phyloP scores from a whole-genome alignment of 2,797 vertebrate species.

The Oryzias dopingdopingensis region DNA sequence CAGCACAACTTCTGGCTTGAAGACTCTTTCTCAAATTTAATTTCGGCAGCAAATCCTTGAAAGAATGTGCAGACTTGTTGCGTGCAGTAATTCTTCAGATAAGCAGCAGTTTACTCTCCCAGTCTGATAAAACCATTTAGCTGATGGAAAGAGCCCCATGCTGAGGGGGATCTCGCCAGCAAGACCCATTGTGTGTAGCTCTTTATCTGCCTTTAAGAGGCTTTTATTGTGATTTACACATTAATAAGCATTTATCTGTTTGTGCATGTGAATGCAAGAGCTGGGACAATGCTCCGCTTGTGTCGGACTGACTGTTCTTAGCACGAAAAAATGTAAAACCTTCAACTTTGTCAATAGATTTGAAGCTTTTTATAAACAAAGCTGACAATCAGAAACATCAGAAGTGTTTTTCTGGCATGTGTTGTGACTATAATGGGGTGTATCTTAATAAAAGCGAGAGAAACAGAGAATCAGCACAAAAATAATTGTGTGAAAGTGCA shows the following conservation, averaged over 20 bases:
- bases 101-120: slow-evolving; percentile 49
- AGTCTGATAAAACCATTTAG: slow-evolving; percentile 68
- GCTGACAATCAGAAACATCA: neutral
- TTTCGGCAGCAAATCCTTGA: slow-evolving; percentile 18
- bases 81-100: slow-evolving; percentile 56
- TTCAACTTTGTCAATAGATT: slow-evolving; percentile 13
- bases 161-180: slow-evolving; percentile 61
- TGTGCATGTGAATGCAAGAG: slow-evolving; percentile 62
- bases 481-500: neutral
- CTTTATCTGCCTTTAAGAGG: slow-evolving; percentile 72
- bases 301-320: slow-evolving; percentile 22
- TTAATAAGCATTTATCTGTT: slow-evolving; percentile 72
- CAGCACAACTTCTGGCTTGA: slow-evolving; percentile 12
- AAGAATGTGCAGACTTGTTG: slow-evolving; percentile 43
- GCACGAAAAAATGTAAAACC: slow-evolving; percentile 27
- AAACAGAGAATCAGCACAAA: neutral
- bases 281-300: slow-evolving; percentile 41
- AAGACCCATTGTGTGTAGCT: slow-evolving; percentile 59
- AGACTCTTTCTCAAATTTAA: slow-evolving; percentile 32
- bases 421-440: neutral
- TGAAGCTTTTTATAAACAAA: neutral
- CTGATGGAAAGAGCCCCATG: slow-evolving; percentile 63
- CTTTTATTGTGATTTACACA: slow-evolving; percentile 75
- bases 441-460: neutral
- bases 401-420: slow-evolving; percentile 14